Percentiles rank a stretch among this genome's conserved stretches.
Conservation (phyloP, 2,797 vertebrate species). For the Hydrophis major region DNA sequence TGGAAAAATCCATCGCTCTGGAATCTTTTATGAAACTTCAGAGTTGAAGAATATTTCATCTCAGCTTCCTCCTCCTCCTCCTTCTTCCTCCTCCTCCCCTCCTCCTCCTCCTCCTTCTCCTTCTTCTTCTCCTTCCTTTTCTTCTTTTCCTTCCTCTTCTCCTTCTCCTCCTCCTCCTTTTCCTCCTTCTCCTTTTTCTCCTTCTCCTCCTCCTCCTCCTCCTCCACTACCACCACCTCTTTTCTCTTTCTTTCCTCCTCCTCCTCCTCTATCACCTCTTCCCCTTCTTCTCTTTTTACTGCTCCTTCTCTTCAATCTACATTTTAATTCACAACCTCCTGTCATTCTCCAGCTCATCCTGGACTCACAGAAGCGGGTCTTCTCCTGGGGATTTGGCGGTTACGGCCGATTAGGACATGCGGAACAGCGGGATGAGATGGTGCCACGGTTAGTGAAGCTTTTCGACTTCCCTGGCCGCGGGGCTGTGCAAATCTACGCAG, state of each 20-base stretch:
- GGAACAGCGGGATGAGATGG: slow-evolving; percentile 97
- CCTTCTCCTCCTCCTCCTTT: too few species aligned
- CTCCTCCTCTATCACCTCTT: background rate
- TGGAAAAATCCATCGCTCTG: background rate
- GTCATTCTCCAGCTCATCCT: slow-evolving; percentile 80
- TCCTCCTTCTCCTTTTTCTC: too few species aligned
- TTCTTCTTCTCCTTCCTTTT: too few species aligned
- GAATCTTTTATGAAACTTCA: background rate
- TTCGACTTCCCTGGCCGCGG: slow-evolving; percentile 95
- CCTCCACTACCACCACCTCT: too few species aligned
- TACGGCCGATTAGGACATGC: slow-evolving; percentile 93
- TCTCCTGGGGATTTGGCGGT: slow-evolving; percentile 95
- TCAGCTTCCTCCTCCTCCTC: background rate
- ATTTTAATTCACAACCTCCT: background rate
- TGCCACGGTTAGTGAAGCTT: slow-evolving; percentile 91
- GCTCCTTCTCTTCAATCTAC: background rate
- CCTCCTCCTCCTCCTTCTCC: too few species aligned
- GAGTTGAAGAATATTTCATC: background rate
- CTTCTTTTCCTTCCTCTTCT: too few species aligned
- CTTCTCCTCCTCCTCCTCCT: too few species aligned
- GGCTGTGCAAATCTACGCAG: slow-evolving; percentile 84
- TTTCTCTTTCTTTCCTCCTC: too few species aligned
- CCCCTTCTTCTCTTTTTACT: too few species aligned
- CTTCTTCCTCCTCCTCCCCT: too few species aligned
- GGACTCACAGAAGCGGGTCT: slow-evolving; percentile 95